Base-by-base conservation (phyloP, 2,888 invertebrate species). In the Metallyticus violacea region DNA sequence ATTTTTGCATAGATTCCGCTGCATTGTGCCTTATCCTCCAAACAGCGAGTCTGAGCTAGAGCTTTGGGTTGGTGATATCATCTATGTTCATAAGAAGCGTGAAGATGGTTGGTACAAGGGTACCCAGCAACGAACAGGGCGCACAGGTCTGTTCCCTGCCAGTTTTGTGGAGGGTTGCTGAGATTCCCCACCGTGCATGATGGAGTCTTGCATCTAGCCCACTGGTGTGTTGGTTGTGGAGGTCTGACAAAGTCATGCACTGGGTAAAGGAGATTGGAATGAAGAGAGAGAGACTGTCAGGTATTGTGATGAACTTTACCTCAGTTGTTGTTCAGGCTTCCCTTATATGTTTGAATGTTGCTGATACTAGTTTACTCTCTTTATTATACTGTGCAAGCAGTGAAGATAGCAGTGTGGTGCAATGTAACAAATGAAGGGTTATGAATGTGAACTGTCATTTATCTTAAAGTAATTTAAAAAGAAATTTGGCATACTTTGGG, bases 21-120 rank as follows among this genome's bases (percentile, higher is more conserved):
- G 98, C 92, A 96, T 98, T 89, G 97, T 97, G 79, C 97, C 98
- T 7, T 98, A 98, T 93, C 98, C 98, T 15, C 97, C 98, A 0
- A 98, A 98, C 92, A 97, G 97, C 88, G 98, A 98, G 89, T 96
- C 97, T 91, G 98, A 99, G 91, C 91, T 99, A 89, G 98, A 98
- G 91, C 92, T 99, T 81, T 96, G 97, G 89, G 95, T 98, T 78
- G 97, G 98, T 88, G 98, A 98, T 90, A 95, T 98, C 86, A 97
- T 98, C 89, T 95, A 97, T 89, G 98, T 98, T 26, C 96, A 97
- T 90, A 96, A 96, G 90, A 98, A 98, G 91, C 95, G 98, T 85
- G 98, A 98, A 85, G 98, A 98, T 91, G 98, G 98, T 82, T 98
- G 98, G 98, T 98, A 97, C 92, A 98, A 98, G 91, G 98, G 98